Evolutionary conservation across 2,888 invertebrate species (phyloP), one percentile per base, ranked within the genome.

Genomic region (Platypus cylindrus): DNA sequence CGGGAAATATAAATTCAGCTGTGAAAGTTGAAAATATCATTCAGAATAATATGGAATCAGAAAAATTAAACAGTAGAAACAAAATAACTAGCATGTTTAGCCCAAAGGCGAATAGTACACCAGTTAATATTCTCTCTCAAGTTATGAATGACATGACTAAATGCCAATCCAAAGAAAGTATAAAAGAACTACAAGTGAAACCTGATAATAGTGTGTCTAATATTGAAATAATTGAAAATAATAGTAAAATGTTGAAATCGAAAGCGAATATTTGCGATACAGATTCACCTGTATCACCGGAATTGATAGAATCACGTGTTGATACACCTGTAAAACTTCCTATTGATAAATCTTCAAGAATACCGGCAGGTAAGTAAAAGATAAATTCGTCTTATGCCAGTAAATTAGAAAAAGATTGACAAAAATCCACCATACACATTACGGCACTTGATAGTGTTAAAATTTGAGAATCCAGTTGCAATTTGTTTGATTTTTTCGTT

Each of bases 91-190:
- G n/a, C n/a, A n/a, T 9, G 12, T 15, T 17, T 8, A 18, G 17
- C 8, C 5, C 7, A 8, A 13, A 3, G 7, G 27, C 17, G 5
- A 17, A 3, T 23, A 16, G 11, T 9, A 25, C 38, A 3, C 31
- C 31, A 15, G 36, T 33, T 3, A 46, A 48, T 33, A 37, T 48
- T 30, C 27, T 47, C 12, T 45, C 44, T 4, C 33, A 42, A 38
- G 45, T 48, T 29, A 38, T 48, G 35, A 22, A 39, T 13, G 41
- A 36, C 7, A 48, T 48, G 47, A 40, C 35, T n/a, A 46, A 39
- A 30, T 36, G 30, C 11, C 42, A 34, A 16, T 39, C 44, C 2
- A 35, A 38, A n/a, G n/a, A n/a, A 5, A 25, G 15, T 27, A 7
- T 14, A 1, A 18, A 30, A 20, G 14, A 15, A 4, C 17, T 11